Conservation (phyloP, 1,140 invertebrate genomes). For the Atopsyche davidsoni region DNA sequence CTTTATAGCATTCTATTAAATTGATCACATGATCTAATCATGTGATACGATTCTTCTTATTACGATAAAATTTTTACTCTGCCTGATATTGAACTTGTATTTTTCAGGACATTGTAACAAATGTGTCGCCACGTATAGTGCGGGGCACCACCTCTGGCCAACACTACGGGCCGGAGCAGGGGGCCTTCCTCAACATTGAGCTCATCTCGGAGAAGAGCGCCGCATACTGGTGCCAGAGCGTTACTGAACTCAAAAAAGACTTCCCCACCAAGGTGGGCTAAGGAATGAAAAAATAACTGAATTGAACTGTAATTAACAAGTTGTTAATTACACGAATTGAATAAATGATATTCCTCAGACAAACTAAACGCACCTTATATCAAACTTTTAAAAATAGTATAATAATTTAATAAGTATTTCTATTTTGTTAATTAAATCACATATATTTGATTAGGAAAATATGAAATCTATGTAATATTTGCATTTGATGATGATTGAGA, state of each 20-base stretch:
- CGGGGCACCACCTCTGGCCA: slow-evolving; percentile 89
- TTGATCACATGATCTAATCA: too few species aligned
- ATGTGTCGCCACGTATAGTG: slow-evolving; percentile 94
- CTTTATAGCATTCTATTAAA: too few species aligned
- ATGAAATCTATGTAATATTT: too few species aligned
- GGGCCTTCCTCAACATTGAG: slow-evolving; percentile 95
- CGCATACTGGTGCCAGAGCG: slow-evolving; percentile 87
- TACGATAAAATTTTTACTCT: slow-evolving; percentile 11
- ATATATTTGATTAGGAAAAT: too few species aligned
- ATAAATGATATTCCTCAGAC: too few species aligned
- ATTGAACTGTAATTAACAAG: too few species aligned
- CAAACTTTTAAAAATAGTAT: too few species aligned
- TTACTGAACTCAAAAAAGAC: slow-evolving; percentile 85
- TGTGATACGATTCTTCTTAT: slow-evolving; percentile 2
- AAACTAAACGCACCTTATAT: too few species aligned
- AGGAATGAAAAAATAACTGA: too few species aligned
- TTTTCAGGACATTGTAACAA: slow-evolving; percentile 83
- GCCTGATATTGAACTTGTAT: slow-evolving; percentile 9
- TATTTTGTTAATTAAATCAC: too few species aligned
- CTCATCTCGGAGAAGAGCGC: slow-evolving; percentile 95
- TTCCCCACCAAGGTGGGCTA: slow-evolving; percentile 76
- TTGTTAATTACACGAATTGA: too few species aligned
- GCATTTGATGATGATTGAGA: background rate
- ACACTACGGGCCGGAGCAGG: slow-evolving; percentile 88
- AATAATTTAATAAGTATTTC: too few species aligned